phyloP scores from a whole-genome alignment of 2,888 invertebrate species.

The Sepioteuthis lessoniana region DNA sequence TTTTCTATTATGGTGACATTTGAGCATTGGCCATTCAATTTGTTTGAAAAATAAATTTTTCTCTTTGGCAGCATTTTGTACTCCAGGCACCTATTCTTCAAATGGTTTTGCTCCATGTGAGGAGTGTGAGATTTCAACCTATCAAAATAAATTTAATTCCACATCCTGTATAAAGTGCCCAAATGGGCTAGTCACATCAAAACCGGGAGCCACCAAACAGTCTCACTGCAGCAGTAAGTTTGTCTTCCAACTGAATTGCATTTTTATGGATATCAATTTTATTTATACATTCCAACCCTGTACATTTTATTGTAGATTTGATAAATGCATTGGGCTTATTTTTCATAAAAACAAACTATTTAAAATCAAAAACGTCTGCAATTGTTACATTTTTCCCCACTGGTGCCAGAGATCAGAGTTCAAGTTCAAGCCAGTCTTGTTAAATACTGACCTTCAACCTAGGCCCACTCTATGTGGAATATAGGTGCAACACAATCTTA shows the following conservation, averaged over 20 bases:
- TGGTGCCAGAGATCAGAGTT: not conserved
- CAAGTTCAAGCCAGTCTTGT: too few relatives aligned
- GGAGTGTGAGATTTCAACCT: constrained; percentile 49
- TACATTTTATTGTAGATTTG: not conserved
- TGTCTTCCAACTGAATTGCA: not conserved
- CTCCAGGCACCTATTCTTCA: constrained; percentile 44
- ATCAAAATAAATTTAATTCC: constrained; percentile 44
- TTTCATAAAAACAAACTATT: not conserved
- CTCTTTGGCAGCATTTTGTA: constrained; percentile 48
- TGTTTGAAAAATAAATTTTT: not conserved
- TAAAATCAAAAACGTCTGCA: not conserved
- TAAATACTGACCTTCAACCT: too few relatives aligned
- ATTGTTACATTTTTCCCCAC: not conserved
- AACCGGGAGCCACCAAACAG: not conserved
- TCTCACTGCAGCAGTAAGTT: constrained; percentile 49
- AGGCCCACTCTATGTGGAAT: too few relatives aligned
- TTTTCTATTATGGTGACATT: not conserved
- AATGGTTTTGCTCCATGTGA: constrained; percentile 49
- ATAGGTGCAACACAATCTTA: too few relatives aligned
- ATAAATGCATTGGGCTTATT: not conserved
- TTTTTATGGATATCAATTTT: not conserved
- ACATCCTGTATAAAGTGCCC: constrained; percentile 48
- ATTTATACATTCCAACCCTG: not conserved
- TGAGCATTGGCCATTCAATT: not conserved
- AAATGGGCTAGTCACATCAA: not conserved